Evolutionary conservation across 2,888 invertebrate genomes (phyloP).

Genomic region (Hemithea aestivaria): DNA sequence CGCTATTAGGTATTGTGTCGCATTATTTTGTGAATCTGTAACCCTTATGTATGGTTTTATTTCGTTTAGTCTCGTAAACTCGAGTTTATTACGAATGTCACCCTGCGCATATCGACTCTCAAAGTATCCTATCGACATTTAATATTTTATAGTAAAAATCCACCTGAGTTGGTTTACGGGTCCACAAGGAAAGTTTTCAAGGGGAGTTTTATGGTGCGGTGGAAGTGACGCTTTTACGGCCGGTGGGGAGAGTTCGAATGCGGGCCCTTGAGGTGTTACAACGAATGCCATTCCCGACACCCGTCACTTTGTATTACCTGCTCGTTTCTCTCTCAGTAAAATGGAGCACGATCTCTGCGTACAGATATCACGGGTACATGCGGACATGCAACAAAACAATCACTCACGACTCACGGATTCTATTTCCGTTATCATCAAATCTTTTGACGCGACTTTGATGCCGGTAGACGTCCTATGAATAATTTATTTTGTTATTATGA

Average conservation of each 20-base stretch:
- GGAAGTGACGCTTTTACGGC: slow-evolving; percentile 62
- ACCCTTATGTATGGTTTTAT: slow-evolving; percentile 40
- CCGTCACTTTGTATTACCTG: slow-evolving; percentile 41
- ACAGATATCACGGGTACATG: slow-evolving; percentile 22
- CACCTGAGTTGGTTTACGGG: slow-evolving; percentile 25
- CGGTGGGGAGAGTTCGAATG: slow-evolving; percentile 46
- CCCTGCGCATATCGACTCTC: slow-evolving; percentile 28
- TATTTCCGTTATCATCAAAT: slow-evolving; percentile 51
- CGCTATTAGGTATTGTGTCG: slow-evolving; percentile 11
- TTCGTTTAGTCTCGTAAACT: slow-evolving; percentile 36
- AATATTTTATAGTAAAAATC: slow-evolving; percentile 25
- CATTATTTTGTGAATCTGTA: slow-evolving; percentile 32
- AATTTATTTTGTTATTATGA: slow-evolving; percentile 58
- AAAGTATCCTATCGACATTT: slow-evolving; percentile 16
- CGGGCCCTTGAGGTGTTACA: slow-evolving; percentile 53
- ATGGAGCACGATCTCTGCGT: slow-evolving; percentile 31
- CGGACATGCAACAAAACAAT: slow-evolving; percentile 29
- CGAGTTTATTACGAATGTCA: slow-evolving; percentile 25
- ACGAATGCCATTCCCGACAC: slow-evolving; percentile 42
- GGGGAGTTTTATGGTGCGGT: slow-evolving; percentile 59
- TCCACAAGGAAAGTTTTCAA: slow-evolving; percentile 44
- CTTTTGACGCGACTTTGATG: slow-evolving; percentile 46
- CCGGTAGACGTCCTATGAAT: slow-evolving; percentile 52
- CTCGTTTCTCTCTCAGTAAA: slow-evolving; percentile 35
- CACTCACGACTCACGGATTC: slow-evolving; percentile 34